A percentile compares a stretch with the other conserved stretches of the same genome.
phyloP scores from a whole-genome alignment of 2,888 invertebrate genomes.

The Mythimna vitellina region DNA sequence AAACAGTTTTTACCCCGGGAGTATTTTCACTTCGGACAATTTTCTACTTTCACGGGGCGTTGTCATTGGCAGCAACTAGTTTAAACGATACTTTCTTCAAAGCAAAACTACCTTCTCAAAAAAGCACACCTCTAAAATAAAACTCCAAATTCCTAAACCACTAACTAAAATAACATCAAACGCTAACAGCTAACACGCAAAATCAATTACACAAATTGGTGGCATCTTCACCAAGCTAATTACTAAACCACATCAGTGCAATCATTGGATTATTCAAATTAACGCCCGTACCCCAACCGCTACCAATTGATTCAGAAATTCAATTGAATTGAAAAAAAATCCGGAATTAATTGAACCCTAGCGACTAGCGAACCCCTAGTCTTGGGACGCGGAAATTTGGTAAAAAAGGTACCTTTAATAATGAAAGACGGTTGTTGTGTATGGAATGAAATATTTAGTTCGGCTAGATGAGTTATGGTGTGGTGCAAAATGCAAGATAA shows the following conservation, averaged over 20 bases:
- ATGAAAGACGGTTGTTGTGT: constrained; percentile 36
- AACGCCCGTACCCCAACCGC: constrained; percentile 59
- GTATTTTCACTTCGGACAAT: too few species aligned
- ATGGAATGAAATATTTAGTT: constrained; percentile 62
- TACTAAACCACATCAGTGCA: constrained; percentile 61
- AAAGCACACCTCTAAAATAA: neutral
- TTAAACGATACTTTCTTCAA: too few species aligned
- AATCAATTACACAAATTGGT: constrained; percentile 65
- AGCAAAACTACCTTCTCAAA: neutral
- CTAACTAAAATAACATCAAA: constrained; percentile 8
- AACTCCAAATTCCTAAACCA: neutral
- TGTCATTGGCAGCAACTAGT: too few species aligned
- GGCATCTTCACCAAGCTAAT: constrained; percentile 56
- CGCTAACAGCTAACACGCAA: constrained; percentile 32
- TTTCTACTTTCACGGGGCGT: too few species aligned
- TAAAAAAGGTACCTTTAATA: constrained; percentile 45
- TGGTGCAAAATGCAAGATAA: constrained; percentile 38
- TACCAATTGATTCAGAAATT: constrained; percentile 60
- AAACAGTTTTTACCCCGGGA: too few species aligned
- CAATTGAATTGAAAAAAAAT: constrained; percentile 61
- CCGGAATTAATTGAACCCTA: constrained; percentile 53
- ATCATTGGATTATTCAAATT: constrained; percentile 67
- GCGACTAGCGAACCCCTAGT: constrained; percentile 40
- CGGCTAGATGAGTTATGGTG: constrained; percentile 51
- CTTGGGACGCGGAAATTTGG: constrained; percentile 41